phyloP scores from a whole-genome alignment of 2,888 invertebrate species.

The Synanthedon formicaeformis region DNA sequence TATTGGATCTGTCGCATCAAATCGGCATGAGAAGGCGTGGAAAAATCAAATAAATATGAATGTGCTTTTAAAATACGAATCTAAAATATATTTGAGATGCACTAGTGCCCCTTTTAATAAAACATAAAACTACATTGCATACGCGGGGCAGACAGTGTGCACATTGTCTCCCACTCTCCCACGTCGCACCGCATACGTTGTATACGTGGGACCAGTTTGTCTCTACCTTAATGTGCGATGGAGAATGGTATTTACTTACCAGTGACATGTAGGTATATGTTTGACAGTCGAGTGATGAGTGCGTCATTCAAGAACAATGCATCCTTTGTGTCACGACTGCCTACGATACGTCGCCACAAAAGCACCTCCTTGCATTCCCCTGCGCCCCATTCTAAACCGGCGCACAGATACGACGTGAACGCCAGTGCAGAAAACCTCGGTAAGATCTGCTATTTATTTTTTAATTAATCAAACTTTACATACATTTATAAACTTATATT shows the following conservation, averaged over 20 bases:
- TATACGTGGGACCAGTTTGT: too few species aligned
- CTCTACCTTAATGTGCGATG: not conserved
- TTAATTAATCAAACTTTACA: not conserved
- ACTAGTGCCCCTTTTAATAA: too few species aligned
- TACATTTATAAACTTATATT: too few species aligned
- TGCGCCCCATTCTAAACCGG: conserved; percentile 73
- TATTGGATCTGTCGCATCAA: too few species aligned
- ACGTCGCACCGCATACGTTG: too few species aligned
- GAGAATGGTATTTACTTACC: not conserved
- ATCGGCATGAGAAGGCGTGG: too few species aligned
- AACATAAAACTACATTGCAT: too few species aligned
- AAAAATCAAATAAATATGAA: too few species aligned
- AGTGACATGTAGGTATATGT: conserved; percentile 24
- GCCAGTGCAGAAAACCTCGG: conserved; percentile 82
- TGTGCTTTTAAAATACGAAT: too few species aligned
- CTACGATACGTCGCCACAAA: conserved; percentile 86
- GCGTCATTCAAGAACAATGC: conserved; percentile 94
- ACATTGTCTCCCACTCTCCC: too few species aligned
- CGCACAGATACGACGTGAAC: conserved; percentile 78
- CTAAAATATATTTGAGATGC: too few species aligned
- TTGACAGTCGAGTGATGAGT: conserved; percentile 75
- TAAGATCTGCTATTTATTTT: conserved; percentile 31
- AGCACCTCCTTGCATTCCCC: conserved; percentile 83
- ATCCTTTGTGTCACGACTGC: conserved; percentile 91
- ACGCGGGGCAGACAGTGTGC: too few species aligned